Percentiles rank a stretch among this genome's conserved stretches.
These are phyloP conservation scores for Grallaria varia DNA, from an alignment of 2,113 vertebrate species.

Conservation along the genomic window DNA sequence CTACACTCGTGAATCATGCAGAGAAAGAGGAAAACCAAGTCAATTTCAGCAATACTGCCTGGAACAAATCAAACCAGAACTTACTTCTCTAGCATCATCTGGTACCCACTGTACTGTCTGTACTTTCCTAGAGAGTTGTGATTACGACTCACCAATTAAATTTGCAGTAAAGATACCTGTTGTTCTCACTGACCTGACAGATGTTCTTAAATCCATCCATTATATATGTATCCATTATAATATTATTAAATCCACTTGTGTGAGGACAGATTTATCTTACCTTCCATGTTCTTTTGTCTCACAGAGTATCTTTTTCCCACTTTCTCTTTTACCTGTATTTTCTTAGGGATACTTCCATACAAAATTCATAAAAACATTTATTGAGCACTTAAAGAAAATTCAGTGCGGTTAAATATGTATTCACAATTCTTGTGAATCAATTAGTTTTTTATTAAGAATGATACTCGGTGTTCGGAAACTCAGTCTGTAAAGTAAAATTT, in stretches of 20 bases:
- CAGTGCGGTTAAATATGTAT: background rate
- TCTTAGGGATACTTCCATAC: background rate
- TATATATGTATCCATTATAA: background rate
- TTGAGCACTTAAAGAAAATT: background rate
- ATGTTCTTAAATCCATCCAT: background rate
- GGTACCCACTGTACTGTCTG: background rate
- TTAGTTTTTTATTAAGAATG: background rate
- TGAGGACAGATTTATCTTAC: background rate
- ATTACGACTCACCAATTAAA: background rate
- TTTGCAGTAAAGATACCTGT: background rate
- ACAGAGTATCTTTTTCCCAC: background rate
- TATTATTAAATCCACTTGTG: background rate
- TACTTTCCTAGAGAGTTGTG: background rate
- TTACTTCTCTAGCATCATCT: background rate
- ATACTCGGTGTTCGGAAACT: background rate
- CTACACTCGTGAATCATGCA: background rate
- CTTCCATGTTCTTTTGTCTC: background rate
- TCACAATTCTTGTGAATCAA: background rate
- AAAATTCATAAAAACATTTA: background rate
- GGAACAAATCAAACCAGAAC: background rate
- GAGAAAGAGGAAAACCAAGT: background rate
- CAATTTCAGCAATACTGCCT: background rate
- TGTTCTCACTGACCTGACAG: background rate
- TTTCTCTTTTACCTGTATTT: background rate
- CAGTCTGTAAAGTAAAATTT: background rate